Evolutionary conservation across 2,797 vertebrate species (phyloP), one percentile per base, ranked within the genome.

Genomic region (Lateolabrax maculatus): DNA sequence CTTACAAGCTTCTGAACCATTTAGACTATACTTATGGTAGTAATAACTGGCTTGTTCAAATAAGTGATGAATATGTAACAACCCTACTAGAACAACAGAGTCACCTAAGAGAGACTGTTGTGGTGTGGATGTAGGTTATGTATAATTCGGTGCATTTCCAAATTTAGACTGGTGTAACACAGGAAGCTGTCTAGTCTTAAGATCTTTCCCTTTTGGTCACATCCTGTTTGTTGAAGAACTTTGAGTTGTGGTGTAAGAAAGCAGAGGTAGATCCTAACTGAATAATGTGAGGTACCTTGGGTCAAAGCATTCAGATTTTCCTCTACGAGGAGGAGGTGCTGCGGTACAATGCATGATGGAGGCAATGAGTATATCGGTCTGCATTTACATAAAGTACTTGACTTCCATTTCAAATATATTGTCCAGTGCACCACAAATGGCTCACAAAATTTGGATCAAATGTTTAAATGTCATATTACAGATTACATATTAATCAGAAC

Each of bases 141-240:
- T 39, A 23, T 7, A 19, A 29, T 39, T 53, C n/a, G 7, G 29
- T 43, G 44, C 9, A 44, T 44, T 43, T 69, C 51, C 4, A 74
- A 69, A 63, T 74, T 56, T 70, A 57, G 31, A 29, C 9, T 1
- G 0, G 27, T 29, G 15, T 48, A 49, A 39, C 27, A 71, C 55
- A 81, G 80, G 80, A 88, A 84, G 19, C 57, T 7, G 34, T 74
- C 13, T 27, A 29, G 70, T 31, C 58, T 73, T 68, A 4, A 65
- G 19, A 58, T 46, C 34, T 71, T 57, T 77, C 15, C 18, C 15
- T 66, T n/a, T 71, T 67, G 51, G 43, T 64, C 55, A 80, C 68
- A 70, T 86, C 61, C 79, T 89, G 80, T 83, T 75, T 71, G 53
- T 55, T 79, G 18, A 27, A 2, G 11, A 66, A n/a, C 16, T 36